A percentile compares a stretch with the other conserved stretches of the same genome.
Conservation (phyloP, 2,113 vertebrate genomes). For the Oryzias woworae region DNA sequence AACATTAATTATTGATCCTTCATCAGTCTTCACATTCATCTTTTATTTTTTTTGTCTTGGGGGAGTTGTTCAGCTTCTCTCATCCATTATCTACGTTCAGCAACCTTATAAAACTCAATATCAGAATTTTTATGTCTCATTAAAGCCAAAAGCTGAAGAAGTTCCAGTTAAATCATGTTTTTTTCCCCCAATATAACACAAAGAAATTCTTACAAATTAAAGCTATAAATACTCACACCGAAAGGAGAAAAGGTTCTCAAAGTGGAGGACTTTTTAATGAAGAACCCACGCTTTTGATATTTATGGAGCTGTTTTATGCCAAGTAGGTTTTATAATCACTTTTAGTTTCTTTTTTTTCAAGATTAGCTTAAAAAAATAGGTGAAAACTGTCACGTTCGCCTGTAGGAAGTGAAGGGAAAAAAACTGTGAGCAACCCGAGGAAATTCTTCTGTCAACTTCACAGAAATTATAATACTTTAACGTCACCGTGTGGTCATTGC, state of each 20-base stretch:
- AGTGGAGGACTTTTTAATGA: not conserved
- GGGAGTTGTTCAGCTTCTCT: slow-evolving; percentile 18
- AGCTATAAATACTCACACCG: not conserved
- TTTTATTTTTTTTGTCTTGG: slow-evolving; percentile 32
- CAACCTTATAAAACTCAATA: no score
- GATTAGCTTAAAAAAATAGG: not conserved
- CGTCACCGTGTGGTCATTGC: slow-evolving; percentile 56
- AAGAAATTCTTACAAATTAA: no score
- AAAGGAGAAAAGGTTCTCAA: not conserved
- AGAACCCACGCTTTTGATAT: not conserved
- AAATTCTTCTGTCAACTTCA: not conserved
- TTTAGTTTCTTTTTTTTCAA: not conserved
- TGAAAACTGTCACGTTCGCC: not conserved
- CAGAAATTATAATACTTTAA: slow-evolving; percentile 20
- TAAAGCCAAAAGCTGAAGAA: no score
- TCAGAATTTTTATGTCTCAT: no score
- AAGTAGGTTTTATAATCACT: not conserved
- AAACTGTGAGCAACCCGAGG: no score
- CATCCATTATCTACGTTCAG: not conserved
- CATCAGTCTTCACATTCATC: slow-evolving; percentile 17
- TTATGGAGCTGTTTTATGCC: not conserved
- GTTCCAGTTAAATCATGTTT: no score
- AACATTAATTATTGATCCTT: slow-evolving; percentile 56
- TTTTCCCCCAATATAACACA: no score
- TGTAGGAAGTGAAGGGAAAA: not conserved